These are phyloP conservation scores for Drosophila baimaii DNA, from an alignment of 1,140 invertebrate species.

Conservation along the genomic window DNA sequence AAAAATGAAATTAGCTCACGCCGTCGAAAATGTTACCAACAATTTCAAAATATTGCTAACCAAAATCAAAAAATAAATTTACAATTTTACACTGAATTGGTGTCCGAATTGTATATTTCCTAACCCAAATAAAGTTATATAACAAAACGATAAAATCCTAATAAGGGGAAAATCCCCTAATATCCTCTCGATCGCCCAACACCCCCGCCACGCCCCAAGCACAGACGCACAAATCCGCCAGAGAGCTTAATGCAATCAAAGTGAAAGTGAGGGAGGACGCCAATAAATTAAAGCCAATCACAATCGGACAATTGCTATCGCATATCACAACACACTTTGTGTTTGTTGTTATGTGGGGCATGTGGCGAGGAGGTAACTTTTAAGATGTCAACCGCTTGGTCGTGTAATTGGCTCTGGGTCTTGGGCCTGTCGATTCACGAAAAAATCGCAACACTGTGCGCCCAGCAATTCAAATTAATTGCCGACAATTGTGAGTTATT, in stretches of 20 bases:
- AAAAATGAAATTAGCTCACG: no score
- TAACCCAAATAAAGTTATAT: no score
- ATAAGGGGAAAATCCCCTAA: not conserved
- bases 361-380: slow-evolving; percentile 25
- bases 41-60: no score
- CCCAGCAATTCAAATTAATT: slow-evolving; percentile 83
- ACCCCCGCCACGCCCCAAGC: not conserved
- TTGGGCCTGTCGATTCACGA: slow-evolving; percentile 54
- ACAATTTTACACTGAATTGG: no score
- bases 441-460: slow-evolving; percentile 67
- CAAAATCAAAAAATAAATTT: no score
- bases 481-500: slow-evolving; percentile 72
- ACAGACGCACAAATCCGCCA: slow-evolving; percentile 22
- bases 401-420: slow-evolving; percentile 68
- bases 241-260: slow-evolving; percentile 69
- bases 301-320: slow-evolving; percentile 41
- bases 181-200: not conserved
- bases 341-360: slow-evolving; percentile 6
- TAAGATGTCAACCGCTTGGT: slow-evolving; percentile 63
- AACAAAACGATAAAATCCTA: not conserved
- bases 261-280: slow-evolving; percentile 73
- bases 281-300: slow-evolving; percentile 77
- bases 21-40: no score
- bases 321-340: slow-evolving; percentile 19
- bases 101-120: no score